A percentile compares a stretch with the other conserved stretches of the same genome.
phyloP scores from a whole-genome alignment of 1,140 invertebrate genomes.

The Batillaria attramentaria region DNA sequence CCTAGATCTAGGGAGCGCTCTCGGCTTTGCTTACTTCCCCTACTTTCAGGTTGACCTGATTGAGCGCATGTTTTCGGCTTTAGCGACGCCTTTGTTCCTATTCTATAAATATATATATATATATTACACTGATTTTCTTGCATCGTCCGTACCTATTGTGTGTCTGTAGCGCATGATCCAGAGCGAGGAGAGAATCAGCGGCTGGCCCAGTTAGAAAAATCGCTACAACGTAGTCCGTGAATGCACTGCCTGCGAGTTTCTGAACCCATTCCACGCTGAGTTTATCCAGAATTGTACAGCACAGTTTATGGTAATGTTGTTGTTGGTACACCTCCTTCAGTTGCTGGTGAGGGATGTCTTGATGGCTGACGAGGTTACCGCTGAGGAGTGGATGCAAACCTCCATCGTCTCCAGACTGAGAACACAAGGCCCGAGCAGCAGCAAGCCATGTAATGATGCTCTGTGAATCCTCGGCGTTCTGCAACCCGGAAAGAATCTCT shows the following conservation, averaged over 20 bases:
- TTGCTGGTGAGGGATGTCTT: background rate
- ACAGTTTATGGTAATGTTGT: conserved; percentile 9
- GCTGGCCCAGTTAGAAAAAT: conserved; percentile 18
- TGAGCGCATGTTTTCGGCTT: no score
- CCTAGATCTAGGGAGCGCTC: no score
- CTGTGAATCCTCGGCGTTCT: conserved; percentile 3
- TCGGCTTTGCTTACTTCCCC: no score
- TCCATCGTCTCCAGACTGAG: background rate
- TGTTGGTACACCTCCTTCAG: background rate
- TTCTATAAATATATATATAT: background rate
- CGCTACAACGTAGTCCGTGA: conserved; percentile 1
- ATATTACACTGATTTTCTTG: background rate
- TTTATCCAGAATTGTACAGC: conserved; percentile 14
- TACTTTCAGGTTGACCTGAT: no score
- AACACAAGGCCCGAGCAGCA: background rate
- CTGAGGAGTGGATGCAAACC: background rate
- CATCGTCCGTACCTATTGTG: background rate
- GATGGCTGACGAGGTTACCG: background rate
- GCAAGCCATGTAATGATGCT: conserved; percentile 9
- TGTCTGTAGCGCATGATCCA: background rate
- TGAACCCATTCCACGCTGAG: conserved; percentile 26
- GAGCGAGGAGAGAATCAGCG: conserved; percentile 10
- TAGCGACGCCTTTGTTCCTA: background rate
- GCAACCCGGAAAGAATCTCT: conserved; percentile 16
- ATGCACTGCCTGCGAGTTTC: background rate